These are phyloP conservation scores for Antheraea assamensis DNA, from an alignment of 2,888 invertebrate genomes.

Conservation along the genomic window DNA sequence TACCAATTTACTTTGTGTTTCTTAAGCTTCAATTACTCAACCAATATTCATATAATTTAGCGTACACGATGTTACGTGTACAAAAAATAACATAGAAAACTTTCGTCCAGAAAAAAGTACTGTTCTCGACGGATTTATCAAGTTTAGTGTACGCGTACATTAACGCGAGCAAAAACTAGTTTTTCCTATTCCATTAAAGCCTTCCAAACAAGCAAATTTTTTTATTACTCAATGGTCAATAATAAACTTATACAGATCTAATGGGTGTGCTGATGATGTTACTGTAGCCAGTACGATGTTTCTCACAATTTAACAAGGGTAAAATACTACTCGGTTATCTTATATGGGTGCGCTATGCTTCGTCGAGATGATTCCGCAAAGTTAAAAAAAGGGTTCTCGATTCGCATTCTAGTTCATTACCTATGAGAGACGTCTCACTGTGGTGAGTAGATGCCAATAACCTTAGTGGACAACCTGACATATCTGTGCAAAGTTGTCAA, in stretches of 20 bases:
- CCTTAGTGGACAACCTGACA: slow-evolving; percentile 18
- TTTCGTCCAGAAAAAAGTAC: too few species aligned
- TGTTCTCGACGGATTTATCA: too few species aligned
- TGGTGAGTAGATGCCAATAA: slow-evolving; percentile 22
- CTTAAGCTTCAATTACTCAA: too few species aligned
- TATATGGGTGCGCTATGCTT: slow-evolving; percentile 9
- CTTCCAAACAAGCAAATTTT: neutral
- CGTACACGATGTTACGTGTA: too few species aligned
- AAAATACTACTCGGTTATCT: slow-evolving; percentile 4
- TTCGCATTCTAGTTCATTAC: slow-evolving; percentile 6
- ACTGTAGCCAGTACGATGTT: neutral
- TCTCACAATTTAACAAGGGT: slow-evolving; percentile 1
- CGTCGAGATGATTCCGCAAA: slow-evolving; percentile 6
- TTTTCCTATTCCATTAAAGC: too few species aligned
- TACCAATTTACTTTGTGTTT: too few species aligned
- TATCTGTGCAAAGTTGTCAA: slow-evolving; percentile 14
- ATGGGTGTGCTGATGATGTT: neutral
- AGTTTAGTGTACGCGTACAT: too few species aligned
- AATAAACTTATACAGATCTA: neutral
- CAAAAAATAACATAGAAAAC: too few species aligned
- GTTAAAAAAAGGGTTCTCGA: slow-evolving; percentile 10
- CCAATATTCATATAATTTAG: too few species aligned
- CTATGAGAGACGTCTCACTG: slow-evolving; percentile 3
- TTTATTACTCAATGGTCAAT: neutral
- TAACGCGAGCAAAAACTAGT: too few species aligned